Evolutionary conservation across 2,888 invertebrate species (phyloP).

Genomic region (Agrotis exclamationis): DNA sequence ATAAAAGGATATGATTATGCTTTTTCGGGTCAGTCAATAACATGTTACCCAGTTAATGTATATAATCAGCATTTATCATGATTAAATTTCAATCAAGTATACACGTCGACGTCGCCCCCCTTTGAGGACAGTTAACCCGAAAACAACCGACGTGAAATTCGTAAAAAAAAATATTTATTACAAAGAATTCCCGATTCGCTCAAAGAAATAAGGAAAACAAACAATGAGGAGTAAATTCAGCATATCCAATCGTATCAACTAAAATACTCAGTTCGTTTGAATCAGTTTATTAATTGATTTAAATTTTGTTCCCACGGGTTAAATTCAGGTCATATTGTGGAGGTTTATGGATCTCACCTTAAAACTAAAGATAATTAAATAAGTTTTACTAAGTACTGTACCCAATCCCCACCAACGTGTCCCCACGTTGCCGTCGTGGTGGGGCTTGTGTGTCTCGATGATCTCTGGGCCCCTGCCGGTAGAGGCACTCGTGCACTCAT

Average conservation of each 20-base stretch:
- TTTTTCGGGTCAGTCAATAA: slow-evolving; percentile 37
- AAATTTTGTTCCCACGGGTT: slow-evolving; percentile 55
- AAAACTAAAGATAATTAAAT: slow-evolving; percentile 71
- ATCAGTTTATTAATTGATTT: slow-evolving; percentile 62
- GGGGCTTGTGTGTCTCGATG: too few relatives aligned
- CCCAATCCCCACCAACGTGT: too few relatives aligned
- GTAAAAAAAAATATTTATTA: background rate
- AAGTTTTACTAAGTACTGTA: slow-evolving; percentile 64
- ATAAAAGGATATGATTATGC: slow-evolving; percentile 74
- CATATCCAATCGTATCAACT: slow-evolving; percentile 37
- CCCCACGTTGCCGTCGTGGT: too few relatives aligned
- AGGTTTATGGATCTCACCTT: slow-evolving; percentile 68
- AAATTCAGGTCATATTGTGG: slow-evolving; percentile 55
- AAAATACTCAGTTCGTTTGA: slow-evolving; percentile 56
- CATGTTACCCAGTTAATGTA: slow-evolving; percentile 24
- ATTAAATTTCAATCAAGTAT: slow-evolving; percentile 3
- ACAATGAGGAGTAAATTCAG: slow-evolving; percentile 4
- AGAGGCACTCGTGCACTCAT: too few relatives aligned
- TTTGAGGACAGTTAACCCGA: slow-evolving; percentile 7
- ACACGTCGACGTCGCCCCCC: background rate
- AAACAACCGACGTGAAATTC: slow-evolving; percentile 1
- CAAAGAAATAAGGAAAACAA: slow-evolving; percentile 5
- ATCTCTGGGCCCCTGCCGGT: too few relatives aligned
- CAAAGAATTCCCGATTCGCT: background rate
- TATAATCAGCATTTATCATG: slow-evolving; percentile 4